Evolutionary conservation across 1,140 invertebrate species (phyloP).

Genomic region (Platyura marginata): DNA sequence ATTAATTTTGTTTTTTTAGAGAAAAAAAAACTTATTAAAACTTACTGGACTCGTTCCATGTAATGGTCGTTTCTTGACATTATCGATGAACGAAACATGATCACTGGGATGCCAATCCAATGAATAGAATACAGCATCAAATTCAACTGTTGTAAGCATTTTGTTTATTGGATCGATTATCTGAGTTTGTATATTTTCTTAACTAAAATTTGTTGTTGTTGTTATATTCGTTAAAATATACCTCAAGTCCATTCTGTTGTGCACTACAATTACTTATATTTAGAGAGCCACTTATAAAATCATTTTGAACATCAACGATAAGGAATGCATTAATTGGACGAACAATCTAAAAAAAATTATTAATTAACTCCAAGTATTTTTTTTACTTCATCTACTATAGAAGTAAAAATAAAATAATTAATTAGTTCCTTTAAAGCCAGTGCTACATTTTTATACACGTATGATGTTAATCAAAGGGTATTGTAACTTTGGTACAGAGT

Average conservation of each 20-base stretch:
- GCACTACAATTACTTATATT: slow-evolving; percentile 86
- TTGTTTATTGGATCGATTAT: slow-evolving; percentile 84
- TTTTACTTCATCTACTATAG: too few relatives aligned
- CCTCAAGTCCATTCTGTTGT: slow-evolving; percentile 73
- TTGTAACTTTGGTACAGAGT: too few relatives aligned
- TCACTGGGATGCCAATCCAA: slow-evolving; percentile 94
- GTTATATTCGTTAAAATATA: slow-evolving; percentile 20
- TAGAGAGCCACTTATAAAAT: slow-evolving; percentile 89
- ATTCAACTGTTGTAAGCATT: slow-evolving; percentile 64
- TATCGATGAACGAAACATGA: slow-evolving; percentile 94
- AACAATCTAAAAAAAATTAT: slow-evolving; percentile 47
- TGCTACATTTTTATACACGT: too few relatives aligned
- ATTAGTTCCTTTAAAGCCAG: too few relatives aligned
- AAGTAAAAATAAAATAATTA: too few relatives aligned
- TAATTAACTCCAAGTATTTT: too few relatives aligned
- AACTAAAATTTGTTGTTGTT: background rate
- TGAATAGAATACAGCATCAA: slow-evolving; percentile 89
- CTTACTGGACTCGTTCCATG: slow-evolving; percentile 46
- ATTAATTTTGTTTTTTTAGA: background rate
- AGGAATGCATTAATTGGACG: slow-evolving; percentile 78
- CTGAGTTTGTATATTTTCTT: slow-evolving; percentile 18
- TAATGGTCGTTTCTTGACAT: slow-evolving; percentile 49
- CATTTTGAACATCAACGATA: slow-evolving; percentile 95
- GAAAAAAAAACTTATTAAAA: background rate
- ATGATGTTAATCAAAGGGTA: too few relatives aligned